Base-by-base conservation (phyloP, 2,797 vertebrate genomes). In the Micropoecilia bifurca region DNA sequence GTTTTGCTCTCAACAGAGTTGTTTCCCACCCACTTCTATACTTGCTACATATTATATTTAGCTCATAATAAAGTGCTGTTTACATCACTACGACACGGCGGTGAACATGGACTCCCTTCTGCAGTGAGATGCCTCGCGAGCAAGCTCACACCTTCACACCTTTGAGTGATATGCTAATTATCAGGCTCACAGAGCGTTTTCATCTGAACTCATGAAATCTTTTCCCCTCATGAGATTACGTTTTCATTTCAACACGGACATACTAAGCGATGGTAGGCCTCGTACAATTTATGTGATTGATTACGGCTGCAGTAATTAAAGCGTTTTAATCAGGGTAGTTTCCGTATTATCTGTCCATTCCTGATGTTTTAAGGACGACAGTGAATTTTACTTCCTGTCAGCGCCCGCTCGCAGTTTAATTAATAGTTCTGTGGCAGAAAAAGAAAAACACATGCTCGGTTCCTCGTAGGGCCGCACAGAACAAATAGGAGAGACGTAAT, bases 361-460 rank as follows among this genome's bases (percentile, higher is more conserved):
- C 80, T 85, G 57, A 75, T 81, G 73, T 83, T 83, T 91, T 78
- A 85, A 72, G 48, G 47, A 73, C 71, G 74, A 80, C 87, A 88
- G 92, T 91, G 77, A 83, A 83, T 85, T 91, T 87, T 81, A 43
- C 48, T 71, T 80, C 76, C 73, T 77, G 89, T 93, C 86, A 87
- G 76, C 90, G 90, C 85, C 75, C 61, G 47, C 76, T 82, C 80
- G 91, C 79, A 71, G 77, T 45, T 47, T 87, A 66, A 80, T 89
- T 83, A 87, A 73, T 66, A 71, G 78, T 55, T 63, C 73, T 41
- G 72, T 79, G 85, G 83, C 72, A 79, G 74, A 59, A 76, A 80
- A 73, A 77, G 68, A 46, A 87, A 80, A 88, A 79, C 79, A 81
- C 73, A 77, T 30, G 6, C 45, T 71, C 59, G 73, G 79, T 80